Evolutionary conservation across 2,888 invertebrate species (phyloP).

Genomic region (Camponotus fellah): DNA sequence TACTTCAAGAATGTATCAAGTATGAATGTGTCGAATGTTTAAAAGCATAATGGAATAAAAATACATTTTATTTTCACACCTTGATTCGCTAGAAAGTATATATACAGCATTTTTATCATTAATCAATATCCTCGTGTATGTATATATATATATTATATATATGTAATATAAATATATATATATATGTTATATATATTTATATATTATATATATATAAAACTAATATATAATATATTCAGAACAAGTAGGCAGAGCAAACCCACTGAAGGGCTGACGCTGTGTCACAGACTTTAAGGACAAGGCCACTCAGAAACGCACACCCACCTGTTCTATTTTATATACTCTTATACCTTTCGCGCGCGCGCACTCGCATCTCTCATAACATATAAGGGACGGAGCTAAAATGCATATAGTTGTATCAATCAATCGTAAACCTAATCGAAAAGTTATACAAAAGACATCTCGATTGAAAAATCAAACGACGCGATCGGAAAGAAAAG

Average conservation of each 20-base stretch:
- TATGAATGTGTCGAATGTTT: conserved; percentile 17
- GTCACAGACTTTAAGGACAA: conserved; percentile 82
- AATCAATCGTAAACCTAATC: conserved; percentile 60
- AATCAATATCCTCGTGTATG: conserved; percentile 80
- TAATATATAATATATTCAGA: conserved; percentile 80
- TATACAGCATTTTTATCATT: conserved; percentile 84
- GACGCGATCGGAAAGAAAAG: conserved; percentile 10
- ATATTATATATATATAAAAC: conserved; percentile 80
- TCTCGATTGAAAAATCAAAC: conserved; percentile 17
- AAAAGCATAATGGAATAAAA: conserved; percentile 83
- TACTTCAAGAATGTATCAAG: not conserved
- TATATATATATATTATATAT: conserved; percentile 71
- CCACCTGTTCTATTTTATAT: conserved; percentile 75
- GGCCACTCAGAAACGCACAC: conserved; percentile 81
- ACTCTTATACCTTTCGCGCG: conserved; percentile 37
- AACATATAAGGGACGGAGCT: conserved; percentile 83
- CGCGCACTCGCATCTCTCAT: conserved; percentile 63
- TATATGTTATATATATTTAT: conserved; percentile 71
- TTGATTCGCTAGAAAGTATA: conserved; percentile 85
- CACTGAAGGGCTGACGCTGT: conserved; percentile 77
- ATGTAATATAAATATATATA: conserved; percentile 65
- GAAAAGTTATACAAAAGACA: conserved; percentile 26
- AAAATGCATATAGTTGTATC: conserved; percentile 78
- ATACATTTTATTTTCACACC: conserved; percentile 86
- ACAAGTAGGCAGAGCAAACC: conserved; percentile 82